Conservation (phyloP, 2,113 vertebrate species). For the Pomatostomus ruficeps region DNA sequence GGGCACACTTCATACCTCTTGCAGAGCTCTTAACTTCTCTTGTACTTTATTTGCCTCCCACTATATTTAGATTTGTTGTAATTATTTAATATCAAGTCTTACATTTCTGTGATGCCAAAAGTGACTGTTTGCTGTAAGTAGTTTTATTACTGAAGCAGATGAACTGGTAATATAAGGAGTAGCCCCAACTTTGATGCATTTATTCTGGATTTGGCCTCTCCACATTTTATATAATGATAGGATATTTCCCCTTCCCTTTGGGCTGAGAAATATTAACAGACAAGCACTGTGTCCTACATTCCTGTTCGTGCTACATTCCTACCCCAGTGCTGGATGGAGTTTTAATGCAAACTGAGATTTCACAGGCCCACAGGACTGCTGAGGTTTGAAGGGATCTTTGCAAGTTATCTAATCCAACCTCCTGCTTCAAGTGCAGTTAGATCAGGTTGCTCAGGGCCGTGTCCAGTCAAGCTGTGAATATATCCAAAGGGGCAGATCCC, state of each 20-base stretch:
- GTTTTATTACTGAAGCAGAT: background rate
- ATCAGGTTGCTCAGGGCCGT: background rate
- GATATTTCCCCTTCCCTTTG: background rate
- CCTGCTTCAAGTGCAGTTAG: background rate
- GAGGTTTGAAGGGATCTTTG: background rate
- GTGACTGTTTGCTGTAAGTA: background rate
- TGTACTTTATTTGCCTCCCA: background rate
- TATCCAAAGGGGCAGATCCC: background rate
- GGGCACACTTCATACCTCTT: background rate
- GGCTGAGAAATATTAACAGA: background rate
- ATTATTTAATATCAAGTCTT: background rate
- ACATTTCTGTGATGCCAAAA: background rate
- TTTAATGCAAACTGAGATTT: background rate
- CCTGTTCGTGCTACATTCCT: background rate
- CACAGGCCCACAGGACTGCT: background rate
- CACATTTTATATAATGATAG: background rate
- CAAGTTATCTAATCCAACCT: background rate
- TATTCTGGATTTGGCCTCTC: background rate
- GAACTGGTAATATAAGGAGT: background rate
- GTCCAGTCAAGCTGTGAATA: background rate
- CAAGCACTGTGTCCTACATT: background rate
- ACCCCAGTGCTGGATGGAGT: background rate
- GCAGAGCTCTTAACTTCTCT: background rate
- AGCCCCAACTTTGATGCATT: background rate
- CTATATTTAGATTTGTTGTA: conserved; percentile 13